Percentiles rank a stretch among this genome's conserved stretches.
Evolutionary conservation across 2,797 vertebrate genomes (phyloP).

Genomic region (Cuniculus paca): DNA sequence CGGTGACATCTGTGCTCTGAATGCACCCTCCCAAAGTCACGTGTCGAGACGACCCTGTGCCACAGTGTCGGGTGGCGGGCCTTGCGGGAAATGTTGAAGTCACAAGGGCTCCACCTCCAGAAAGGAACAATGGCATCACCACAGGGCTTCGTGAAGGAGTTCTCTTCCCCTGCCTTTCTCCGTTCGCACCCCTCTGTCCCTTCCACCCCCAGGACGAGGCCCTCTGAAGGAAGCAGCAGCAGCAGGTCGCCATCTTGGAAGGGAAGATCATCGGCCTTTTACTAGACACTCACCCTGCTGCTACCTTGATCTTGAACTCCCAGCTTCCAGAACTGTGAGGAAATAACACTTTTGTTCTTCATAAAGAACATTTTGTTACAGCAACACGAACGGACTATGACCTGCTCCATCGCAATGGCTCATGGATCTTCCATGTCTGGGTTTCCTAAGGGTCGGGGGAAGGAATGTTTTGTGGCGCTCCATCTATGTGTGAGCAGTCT

Average conservation of each 20-base stretch:
- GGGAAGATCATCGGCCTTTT: neutral
- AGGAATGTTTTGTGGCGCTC: fast-evolving
- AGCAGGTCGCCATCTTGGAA: neutral
- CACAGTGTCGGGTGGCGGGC: no score
- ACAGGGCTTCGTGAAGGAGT: neutral
- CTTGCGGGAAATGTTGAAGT: neutral
- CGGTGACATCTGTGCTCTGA: neutral
- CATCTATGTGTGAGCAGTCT: fast-evolving
- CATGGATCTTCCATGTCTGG: fast-evolving
- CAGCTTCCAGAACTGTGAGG: neutral
- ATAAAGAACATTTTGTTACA: neutral
- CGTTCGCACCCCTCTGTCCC: no score
- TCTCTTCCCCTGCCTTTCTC: neutral
- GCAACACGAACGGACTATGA: neutral
- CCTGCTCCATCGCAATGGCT: fast-evolving
- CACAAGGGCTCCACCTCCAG: neutral
- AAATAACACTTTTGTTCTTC: neutral
- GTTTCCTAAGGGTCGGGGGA: neutral
- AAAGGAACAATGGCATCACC: fast-evolving
- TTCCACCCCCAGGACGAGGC: neutral
- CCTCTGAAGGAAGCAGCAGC: neutral
- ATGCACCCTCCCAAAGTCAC: neutral
- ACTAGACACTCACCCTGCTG: neutral
- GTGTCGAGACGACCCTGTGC: neutral
- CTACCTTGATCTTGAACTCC: neutral